Percentiles rank a stretch among this genome's conserved stretches.
Conservation (phyloP, 1,140 invertebrate species). For the Cyclina sinensis region DNA sequence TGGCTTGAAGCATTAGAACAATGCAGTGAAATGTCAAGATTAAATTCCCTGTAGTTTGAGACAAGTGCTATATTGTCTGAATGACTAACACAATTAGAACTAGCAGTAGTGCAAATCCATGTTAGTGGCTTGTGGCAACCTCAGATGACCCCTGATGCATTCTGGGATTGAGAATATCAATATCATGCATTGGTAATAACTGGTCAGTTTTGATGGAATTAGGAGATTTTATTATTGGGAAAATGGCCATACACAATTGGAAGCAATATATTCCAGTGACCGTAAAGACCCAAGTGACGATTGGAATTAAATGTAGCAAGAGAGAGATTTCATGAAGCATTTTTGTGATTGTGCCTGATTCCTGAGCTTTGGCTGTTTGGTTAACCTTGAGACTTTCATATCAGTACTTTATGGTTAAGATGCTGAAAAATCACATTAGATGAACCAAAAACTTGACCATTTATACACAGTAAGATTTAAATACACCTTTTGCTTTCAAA, state of each 20-base stretch:
- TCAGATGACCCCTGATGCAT: slow-evolving; percentile 12
- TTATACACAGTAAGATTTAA: too few species aligned
- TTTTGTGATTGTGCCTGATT: too few species aligned
- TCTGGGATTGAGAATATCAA: slow-evolving; percentile 26
- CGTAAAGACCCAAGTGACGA: slow-evolving; percentile 18
- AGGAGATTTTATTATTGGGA: slow-evolving; percentile 42
- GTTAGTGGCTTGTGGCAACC: background rate
- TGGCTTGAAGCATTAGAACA: too few species aligned
- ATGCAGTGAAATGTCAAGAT: too few species aligned
- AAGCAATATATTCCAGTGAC: slow-evolving; percentile 17
- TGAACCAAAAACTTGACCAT: too few species aligned
- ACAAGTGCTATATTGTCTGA: background rate
- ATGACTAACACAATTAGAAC: slow-evolving; percentile 12
- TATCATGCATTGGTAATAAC: slow-evolving; percentile 42
- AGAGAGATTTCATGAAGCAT: background rate
- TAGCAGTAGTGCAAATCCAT: slow-evolving; percentile 17
- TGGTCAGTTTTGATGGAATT: slow-evolving; percentile 30
- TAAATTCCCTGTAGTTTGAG: background rate
- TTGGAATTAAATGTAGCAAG: slow-evolving; percentile 18
- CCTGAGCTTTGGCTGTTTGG: too few species aligned
- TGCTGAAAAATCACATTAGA: too few species aligned
- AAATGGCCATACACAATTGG: slow-evolving; percentile 10
- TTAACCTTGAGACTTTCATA: too few species aligned
- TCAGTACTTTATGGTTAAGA: too few species aligned
- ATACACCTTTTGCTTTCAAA: too few species aligned